Evolutionary conservation across 2,113 vertebrate species (phyloP), one percentile per base, ranked within the genome.

Genomic region (Solea senegalensis): DNA sequence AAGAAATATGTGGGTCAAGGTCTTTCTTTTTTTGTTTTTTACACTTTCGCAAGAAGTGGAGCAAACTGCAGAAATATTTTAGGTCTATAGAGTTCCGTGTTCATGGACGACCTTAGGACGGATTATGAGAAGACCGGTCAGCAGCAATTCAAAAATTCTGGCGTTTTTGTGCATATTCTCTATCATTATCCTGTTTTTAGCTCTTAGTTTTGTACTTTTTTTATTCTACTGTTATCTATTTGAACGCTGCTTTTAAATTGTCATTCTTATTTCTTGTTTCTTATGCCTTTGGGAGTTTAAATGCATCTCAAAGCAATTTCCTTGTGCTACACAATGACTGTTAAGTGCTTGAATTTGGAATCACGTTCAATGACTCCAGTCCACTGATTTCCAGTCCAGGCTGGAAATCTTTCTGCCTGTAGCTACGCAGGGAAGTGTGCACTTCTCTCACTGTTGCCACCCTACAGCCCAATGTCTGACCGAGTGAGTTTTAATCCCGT

Each of bases 401-500:
- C 66, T 77, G 64, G 45, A 74, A 81, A 75, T 58, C 65, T 60
- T 66, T 53, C 56, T 83, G 54, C 21, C 21, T 67, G 46, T 66
- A 26, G 62, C 55, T 46, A 48, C 12, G 34, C 74, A 67, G 53
- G 65, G 40, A 65, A 39, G 61, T 39, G 69, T 68, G 59, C 7
- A 11, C 61, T 1, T 58, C 67, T 74, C 84, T 54, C 15, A 6
- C 60, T 39, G 65, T 68, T 64, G 69, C 50, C 71, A 53, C 10
- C 44, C 65, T 64, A 69, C 63, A 82, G 74, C 81, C 85, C 82
- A 79, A 78, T 78, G 83, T 87, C 65, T 83, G 84, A 72, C 85
- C 65, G 85, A 51, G 65, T 80, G 63, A 79, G 73, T 65, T 90
- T 85, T 90, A 92, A 91, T 92, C 92, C 86, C 48, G 10, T 66